phyloP scores from a whole-genome alignment of 2,888 invertebrate species.

The Macaria liturata region DNA sequence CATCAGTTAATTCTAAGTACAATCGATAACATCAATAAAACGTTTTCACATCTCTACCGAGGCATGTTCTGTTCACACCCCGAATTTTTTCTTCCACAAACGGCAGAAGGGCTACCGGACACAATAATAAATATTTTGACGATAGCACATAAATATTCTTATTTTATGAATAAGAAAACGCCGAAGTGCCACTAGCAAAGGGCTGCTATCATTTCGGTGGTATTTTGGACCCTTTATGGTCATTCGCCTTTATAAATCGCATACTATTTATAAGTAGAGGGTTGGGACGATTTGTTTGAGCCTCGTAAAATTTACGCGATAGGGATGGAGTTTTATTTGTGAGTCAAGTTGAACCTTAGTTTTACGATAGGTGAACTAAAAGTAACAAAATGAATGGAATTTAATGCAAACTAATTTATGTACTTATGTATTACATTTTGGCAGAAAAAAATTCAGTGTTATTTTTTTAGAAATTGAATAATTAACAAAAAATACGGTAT shows the following conservation, averaged over 20 bases:
- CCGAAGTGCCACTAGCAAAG: conserved; percentile 63
- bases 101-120: conserved; percentile 75
- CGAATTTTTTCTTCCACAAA: conserved; percentile 77
- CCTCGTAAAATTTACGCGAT: conserved; percentile 39
- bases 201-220: conserved; percentile 68
- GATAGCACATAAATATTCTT: conserved; percentile 81
- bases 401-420: too few species aligned
- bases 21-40: too few species aligned
- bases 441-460: too few species aligned
- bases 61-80: conserved; percentile 69
- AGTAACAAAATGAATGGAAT: too few species aligned
- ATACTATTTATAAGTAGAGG: conserved; percentile 68
- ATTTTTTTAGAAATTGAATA: too few species aligned
- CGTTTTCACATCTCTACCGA: conserved; percentile 45
- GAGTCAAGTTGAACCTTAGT: too few species aligned
- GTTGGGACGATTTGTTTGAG: conserved; percentile 57
- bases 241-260: conserved; percentile 75
- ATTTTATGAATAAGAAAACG: conserved; percentile 81
- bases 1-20: too few species aligned
- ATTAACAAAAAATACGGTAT: too few species aligned
- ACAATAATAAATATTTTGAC: conserved; percentile 83
- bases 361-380: too few species aligned
- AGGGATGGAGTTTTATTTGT: conserved; percentile 28
- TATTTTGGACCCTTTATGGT: conserved; percentile 59
- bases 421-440: too few species aligned